Base-by-base conservation (phyloP, 1,140 invertebrate genomes). In the Lordiphosa collinella region DNA sequence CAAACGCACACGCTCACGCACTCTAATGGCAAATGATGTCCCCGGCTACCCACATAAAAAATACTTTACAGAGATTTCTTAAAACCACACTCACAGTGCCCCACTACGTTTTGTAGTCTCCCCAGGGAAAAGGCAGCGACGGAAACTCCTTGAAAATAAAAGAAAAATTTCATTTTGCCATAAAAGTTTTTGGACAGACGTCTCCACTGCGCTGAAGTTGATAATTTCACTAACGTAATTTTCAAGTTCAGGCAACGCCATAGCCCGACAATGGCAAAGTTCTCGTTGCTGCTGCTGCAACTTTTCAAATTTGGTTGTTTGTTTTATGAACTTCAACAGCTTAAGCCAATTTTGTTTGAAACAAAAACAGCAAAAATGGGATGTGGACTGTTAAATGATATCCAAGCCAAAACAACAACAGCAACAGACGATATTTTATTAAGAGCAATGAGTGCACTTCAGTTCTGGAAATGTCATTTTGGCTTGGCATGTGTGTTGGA, bases 221-320 rank as follows among this genome's bases (percentile, higher is more conserved):
- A 68, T 75, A 75, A 74, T 74, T 74, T 75, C 64, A 75, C 59
- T 75, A 75, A 75, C 71, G 50, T 75, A 64, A 70, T 70, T 64
- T 74, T 75, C 71, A 75, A 75, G 71, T 75, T 75, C 71, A 74
- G 48, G 36, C 56, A 43, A 36, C 57, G 43, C 44, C 53, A 37
- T 34, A 11, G 32, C 47, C 35, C 25, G 34, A 49, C 54, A 63
- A 58, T 36, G 43, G 16, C 31, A 64, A 73, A 73, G 37, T 75
- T 73, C 43, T 29, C 6, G 29, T 40, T 64, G 50, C 43, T 59
- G 57, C 43, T 74, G 70, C 41, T 62, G 61, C 44, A 74, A 74
- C 71, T 75, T 75, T 75, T 75, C 65, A 64, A 64, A 69, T 75
- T 75, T 54, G 48, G 52, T 75, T 74, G 70, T 75, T 74, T 74